Conservation (phyloP, 2,797 vertebrate genomes). For the Apodemus agrarius region DNA sequence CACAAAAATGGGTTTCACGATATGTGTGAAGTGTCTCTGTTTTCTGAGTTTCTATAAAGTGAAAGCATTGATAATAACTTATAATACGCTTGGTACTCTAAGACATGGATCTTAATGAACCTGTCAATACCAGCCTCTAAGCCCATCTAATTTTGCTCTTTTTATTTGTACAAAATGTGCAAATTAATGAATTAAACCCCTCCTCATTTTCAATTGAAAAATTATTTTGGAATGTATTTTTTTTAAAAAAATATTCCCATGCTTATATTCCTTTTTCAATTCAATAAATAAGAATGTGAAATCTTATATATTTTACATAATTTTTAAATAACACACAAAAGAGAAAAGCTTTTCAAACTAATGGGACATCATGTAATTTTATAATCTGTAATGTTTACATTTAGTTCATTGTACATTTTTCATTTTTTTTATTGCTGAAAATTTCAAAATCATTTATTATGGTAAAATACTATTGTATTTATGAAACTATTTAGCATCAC, state of each 20-base stretch:
- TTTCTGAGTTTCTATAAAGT: not conserved
- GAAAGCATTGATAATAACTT: not conserved
- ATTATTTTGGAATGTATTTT: not conserved
- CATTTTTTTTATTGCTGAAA: not conserved
- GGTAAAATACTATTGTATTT: not conserved
- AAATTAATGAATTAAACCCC: not conserved
- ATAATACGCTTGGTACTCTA: not conserved
- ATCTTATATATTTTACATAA: not conserved
- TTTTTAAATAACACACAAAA: not conserved
- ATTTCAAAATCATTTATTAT: not conserved
- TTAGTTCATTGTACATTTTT: not conserved
- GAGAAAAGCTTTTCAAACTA: not conserved
- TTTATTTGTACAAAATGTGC: not conserved
- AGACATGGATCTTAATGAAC: not conserved
- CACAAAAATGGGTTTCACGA: conserved; percentile 53
- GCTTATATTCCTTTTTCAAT: not conserved
- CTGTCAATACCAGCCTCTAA: not conserved
- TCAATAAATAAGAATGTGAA: not conserved
- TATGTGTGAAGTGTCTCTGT: conserved; percentile 44
- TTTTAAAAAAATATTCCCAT: not conserved
- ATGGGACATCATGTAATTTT: not conserved
- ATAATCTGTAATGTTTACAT: not conserved
- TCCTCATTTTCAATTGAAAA: not conserved
- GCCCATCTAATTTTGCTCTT: rapidly evolving
- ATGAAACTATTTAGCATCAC: not conserved